These are phyloP conservation scores for Meleagris gallopavo DNA, from an alignment of 2,113 vertebrate genomes.

Conservation along the genomic window DNA sequence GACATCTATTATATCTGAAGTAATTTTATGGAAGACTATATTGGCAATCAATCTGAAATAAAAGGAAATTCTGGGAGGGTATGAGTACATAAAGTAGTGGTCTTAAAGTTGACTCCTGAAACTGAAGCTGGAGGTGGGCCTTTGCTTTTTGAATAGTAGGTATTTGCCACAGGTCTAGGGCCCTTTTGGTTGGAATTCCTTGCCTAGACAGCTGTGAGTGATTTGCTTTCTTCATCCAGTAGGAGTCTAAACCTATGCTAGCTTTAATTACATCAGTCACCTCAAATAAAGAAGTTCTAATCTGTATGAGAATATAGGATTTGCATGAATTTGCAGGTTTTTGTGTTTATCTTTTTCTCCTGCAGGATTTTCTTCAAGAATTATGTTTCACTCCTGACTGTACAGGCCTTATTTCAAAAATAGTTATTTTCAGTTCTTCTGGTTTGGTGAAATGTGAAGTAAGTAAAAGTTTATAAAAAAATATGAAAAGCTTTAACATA, in stretches of 20 bases:
- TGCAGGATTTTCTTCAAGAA: slow-evolving; percentile 90
- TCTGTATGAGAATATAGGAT: not conserved
- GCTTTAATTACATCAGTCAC: not conserved
- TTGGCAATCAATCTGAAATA: not conserved
- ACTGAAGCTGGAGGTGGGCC: not conserved
- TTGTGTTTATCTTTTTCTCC: not conserved
- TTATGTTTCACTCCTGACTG: slow-evolving; percentile 94
- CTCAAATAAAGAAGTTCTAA: not conserved
- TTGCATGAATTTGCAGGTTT: not conserved
- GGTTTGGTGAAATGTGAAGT: slow-evolving; percentile 91
- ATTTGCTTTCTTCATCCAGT: not conserved
- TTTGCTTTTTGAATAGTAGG: not conserved
- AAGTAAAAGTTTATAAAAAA: slow-evolving; percentile 31
- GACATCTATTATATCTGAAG: not conserved
- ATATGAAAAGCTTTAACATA: not conserved
- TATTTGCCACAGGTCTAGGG: not conserved
- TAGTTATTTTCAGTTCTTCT: slow-evolving; percentile 86
- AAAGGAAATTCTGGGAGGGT: not conserved
- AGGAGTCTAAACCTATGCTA: not conserved
- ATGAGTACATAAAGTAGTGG: not conserved
- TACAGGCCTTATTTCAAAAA: slow-evolving; percentile 85
- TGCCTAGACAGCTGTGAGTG: not conserved
- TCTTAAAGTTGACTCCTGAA: not conserved
- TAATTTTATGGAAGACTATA: not conserved
- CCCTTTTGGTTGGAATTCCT: not conserved